Base-by-base conservation (phyloP, 2,113 vertebrate species). In the Thermophis baileyi region DNA sequence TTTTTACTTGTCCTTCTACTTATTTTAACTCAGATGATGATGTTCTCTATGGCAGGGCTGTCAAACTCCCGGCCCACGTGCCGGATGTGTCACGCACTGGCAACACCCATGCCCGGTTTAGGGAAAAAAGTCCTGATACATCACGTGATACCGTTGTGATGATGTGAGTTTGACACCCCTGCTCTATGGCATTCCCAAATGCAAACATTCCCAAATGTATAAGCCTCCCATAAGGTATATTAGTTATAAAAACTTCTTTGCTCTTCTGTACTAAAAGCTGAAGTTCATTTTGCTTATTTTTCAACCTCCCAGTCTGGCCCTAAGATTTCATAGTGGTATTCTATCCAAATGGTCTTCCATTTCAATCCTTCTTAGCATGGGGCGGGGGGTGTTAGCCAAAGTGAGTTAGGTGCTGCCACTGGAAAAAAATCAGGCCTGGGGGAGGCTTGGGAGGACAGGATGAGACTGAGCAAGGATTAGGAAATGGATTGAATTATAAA, bases 301-400 rank as follows among this genome's bases (percentile, higher is more conserved):
- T 81, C 18, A 44, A 81, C 74, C 16, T 35, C 69, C 69, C 16
- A 81, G 7, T 22, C 18, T 18, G 3, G 18, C 35, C 35, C 35
- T 81, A 40, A 81, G 18, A 40, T 81, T 81, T 81, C 35, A 44
- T 44, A 20, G 30, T 35, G 11, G 12, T 69, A 14, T 35, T 69
- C 30, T 16, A 35, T n/a, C 30, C 30, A 69, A n/a, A n/a, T 22
- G 74, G 35, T 44, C 18, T 81, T 81, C 16, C 69, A 81, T 81
- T 81, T 40, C 2, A 81, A 40, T 8, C 69, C 69, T 81, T 81
- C 69, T 40, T 81, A 81, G 74, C 74, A 40, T 9, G 35, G 11
- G 63, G 2, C 0, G 63, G 0, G 30, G 12, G 0, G 5, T 27
- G 0, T 44, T 40, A 2, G 69, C 3, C 35, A 81, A 81, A 40